Percentiles rank a stretch among this genome's conserved stretches.
phyloP scores from a whole-genome alignment of 2,888 invertebrate genomes.

The Pristionchus fissidentatus region DNA sequence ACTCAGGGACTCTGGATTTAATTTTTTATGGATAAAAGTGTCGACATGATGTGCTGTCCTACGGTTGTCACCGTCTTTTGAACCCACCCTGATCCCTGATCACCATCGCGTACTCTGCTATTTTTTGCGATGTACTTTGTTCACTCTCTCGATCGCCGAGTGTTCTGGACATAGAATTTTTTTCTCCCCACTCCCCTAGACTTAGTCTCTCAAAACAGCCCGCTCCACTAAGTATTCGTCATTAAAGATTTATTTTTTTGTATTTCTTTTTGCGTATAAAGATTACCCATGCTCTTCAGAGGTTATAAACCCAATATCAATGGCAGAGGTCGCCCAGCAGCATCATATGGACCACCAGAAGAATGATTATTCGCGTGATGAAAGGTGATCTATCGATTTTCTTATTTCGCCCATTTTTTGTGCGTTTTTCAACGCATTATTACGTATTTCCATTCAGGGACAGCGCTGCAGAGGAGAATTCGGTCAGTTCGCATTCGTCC shows the following conservation, averaged over 20 bases:
- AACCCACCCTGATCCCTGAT: background rate
- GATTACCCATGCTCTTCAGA: background rate
- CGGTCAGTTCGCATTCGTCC: background rate
- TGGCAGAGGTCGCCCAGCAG: constrained; percentile 53
- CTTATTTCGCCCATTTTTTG: background rate
- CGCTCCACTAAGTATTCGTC: too few relatives aligned
- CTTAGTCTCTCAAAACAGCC: too few relatives aligned
- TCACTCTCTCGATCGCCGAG: background rate
- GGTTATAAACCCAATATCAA: constrained; percentile 38
- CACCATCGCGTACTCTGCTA: background rate
- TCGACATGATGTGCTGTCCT: too few relatives aligned
- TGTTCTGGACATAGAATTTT: too few relatives aligned
- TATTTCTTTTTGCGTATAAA: background rate
- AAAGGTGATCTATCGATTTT: constrained; percentile 41
- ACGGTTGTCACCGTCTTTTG: too few relatives aligned
- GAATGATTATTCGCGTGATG: constrained; percentile 49
- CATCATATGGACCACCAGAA: constrained; percentile 47
- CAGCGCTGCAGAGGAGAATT: background rate
- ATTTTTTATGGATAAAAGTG: too few relatives aligned
- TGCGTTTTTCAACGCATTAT: background rate
- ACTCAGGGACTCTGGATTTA: too few relatives aligned
- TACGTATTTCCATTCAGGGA: background rate
- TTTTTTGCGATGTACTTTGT: background rate
- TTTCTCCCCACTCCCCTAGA: background rate
- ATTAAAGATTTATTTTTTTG: too few relatives aligned